These are phyloP conservation scores for Acanthornis magna DNA, from an alignment of 2,797 vertebrate genomes.

Conservation along the genomic window DNA sequence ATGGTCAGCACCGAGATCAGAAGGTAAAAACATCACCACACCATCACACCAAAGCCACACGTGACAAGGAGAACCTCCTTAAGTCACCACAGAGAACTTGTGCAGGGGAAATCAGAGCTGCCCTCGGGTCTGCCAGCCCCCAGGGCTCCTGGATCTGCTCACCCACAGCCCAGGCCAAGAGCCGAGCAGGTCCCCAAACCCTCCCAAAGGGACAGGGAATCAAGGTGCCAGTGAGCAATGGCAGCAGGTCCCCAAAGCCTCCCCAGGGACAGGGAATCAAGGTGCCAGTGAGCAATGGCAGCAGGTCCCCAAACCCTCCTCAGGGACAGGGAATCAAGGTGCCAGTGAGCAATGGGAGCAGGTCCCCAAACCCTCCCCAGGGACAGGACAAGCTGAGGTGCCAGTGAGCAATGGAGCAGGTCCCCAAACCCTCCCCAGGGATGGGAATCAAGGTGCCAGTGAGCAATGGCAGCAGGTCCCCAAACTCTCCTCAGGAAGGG, in stretches of 20 bases:
- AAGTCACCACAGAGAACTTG: neutral
- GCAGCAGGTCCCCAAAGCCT: no score
- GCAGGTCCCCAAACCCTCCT: no score
- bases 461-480: neutral
- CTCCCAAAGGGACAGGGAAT: no score
- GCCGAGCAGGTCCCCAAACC: neutral
- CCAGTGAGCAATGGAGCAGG: no score
- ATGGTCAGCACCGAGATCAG: neutral
- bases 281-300: no score
- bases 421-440: neutral
- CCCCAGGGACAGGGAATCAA: no score
- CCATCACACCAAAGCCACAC: neutral
- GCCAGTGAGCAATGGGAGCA: no score
- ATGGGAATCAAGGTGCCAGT: neutral
- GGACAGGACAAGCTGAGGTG: no score
- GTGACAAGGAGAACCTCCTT: neutral
- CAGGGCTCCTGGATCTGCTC: neutral
- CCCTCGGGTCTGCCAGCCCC: neutral
- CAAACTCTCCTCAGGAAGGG: no score
- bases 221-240: no score
- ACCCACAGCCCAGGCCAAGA: rapidly evolving
- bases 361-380: no score
- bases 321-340: no score
- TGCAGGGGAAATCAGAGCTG: neutral
- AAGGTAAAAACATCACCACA: neutral